Percentiles rank a stretch among this genome's conserved stretches.
phyloP scores from a whole-genome alignment of 23 tunicate genomes.

The Halocynthia aurantium region DNA sequence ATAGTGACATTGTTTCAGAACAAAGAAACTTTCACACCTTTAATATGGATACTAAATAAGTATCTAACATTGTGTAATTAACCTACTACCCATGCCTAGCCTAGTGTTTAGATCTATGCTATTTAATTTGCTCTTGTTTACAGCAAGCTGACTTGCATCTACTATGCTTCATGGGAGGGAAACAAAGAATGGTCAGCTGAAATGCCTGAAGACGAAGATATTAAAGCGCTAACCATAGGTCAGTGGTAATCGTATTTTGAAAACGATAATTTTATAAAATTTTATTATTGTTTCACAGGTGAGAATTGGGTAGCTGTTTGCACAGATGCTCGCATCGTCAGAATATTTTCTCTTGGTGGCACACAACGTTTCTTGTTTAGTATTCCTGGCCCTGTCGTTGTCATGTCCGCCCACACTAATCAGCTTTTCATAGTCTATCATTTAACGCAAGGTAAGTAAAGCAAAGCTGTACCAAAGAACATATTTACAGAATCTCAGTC shows the following conservation, averaged over 20 bases:
- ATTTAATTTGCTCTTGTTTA: not conserved
- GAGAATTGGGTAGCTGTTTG: slow-evolving; percentile 80
- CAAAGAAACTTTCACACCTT: no score
- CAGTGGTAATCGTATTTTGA: not conserved
- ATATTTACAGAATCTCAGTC: no score
- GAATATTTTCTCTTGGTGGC: slow-evolving; percentile 82
- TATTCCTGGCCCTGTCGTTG: slow-evolving; percentile 86
- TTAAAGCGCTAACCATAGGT: slow-evolving; percentile 66
- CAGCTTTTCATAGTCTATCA: slow-evolving; percentile 84
- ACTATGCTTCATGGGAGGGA: slow-evolving; percentile 88
- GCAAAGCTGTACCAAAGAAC: no score
- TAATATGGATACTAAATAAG: no score
- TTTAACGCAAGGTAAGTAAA: slow-evolving; percentile 50
- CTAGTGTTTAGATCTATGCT: no score
- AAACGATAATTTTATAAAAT: not conserved
- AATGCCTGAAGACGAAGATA: slow-evolving; percentile 83
- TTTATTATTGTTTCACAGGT: slow-evolving; percentile 25
- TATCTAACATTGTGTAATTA: no score
- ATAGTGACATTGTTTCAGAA: no score
- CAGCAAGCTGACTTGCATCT: slow-evolving; percentile 70
- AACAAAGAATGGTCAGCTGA: slow-evolving; percentile 89
- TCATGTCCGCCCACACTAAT: slow-evolving; percentile 84
- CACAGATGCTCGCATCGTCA: slow-evolving; percentile 64
- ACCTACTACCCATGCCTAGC: no score
- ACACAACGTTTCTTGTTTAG: slow-evolving; percentile 75